Evolutionary conservation across 2,888 invertebrate genomes (phyloP).

Genomic region (Zhengitettix transpicula): DNA sequence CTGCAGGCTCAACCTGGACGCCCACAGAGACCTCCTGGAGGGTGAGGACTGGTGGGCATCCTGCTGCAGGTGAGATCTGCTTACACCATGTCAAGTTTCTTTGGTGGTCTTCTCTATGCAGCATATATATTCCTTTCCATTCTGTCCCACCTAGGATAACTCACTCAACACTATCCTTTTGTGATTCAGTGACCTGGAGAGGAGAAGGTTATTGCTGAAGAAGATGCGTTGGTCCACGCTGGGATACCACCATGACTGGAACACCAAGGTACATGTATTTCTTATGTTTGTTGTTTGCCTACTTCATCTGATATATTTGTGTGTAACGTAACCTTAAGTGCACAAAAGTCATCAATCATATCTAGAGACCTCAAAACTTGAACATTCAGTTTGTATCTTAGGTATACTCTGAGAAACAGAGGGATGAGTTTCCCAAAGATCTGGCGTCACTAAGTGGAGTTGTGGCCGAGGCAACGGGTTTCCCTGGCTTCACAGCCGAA

Average conservation of each 20-base stretch:
- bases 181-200: no score
- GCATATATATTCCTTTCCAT: no score
- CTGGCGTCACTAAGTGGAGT: background rate
- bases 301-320: no score
- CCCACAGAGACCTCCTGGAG: background rate
- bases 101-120: no score
- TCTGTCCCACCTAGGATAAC: no score
- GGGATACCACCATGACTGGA: background rate
- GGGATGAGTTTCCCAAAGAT: background rate
- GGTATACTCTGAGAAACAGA: background rate
- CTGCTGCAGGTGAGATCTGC: background rate
- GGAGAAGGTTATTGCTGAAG: no score
- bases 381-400: background rate
- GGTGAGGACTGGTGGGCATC: background rate
- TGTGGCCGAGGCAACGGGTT: background rate
- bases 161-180: no score
- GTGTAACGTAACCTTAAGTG: no score
- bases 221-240: background rate
- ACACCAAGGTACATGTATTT: background rate
- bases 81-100: no score
- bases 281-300: no score
- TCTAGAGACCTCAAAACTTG: no score
- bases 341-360: no score
- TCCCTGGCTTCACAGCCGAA: slow-evolving; percentile 47
- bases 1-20: slow-evolving; percentile 22